Percentiles rank a stretch among this genome's conserved stretches.
These are phyloP conservation scores for Sorex maritimensis DNA, from an alignment of 2,797 vertebrate genomes.

Conservation along the genomic window DNA sequence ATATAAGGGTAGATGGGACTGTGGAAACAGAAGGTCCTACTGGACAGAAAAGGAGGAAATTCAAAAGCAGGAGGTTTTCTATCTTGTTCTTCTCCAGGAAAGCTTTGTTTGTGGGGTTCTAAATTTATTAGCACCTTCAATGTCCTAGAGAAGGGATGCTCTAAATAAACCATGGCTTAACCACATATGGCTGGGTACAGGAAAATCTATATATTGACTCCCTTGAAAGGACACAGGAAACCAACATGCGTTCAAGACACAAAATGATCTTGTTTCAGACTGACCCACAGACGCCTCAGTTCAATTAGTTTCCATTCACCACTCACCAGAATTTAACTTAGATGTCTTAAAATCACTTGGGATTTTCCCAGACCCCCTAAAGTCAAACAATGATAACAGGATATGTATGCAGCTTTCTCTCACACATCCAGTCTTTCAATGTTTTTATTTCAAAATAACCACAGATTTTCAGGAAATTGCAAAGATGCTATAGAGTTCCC, in stretches of 20 bases:
- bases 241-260: slow-evolving; percentile 65
- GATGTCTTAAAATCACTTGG: slow-evolving; percentile 22
- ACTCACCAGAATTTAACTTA: slow-evolving; percentile 51
- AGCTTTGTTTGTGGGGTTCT: slow-evolving; percentile 20
- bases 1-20: background rate
- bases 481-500: background rate
- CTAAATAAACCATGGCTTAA: slow-evolving; percentile 40
- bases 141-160: background rate
- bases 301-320: slow-evolving; percentile 58
- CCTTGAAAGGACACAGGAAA: slow-evolving; percentile 73
- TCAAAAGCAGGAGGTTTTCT: background rate
- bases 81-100: background rate
- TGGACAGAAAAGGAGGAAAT: background rate
- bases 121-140: background rate
- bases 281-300: slow-evolving; percentile 48
- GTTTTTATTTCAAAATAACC: slow-evolving; percentile 49
- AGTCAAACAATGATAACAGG: background rate
- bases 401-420: background rate
- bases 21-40: background rate
- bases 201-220: slow-evolving; percentile 78
- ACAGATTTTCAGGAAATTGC: slow-evolving; percentile 31
- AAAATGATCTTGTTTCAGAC: slow-evolving; percentile 61
- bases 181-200: slow-evolving; percentile 58
- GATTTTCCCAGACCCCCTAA: slow-evolving; percentile 53
- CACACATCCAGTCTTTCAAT: background rate